A percentile compares a stretch with the other conserved stretches of the same genome.
Evolutionary conservation across 1,140 invertebrate species (phyloP).

Genomic region (Bombyx mori): DNA sequence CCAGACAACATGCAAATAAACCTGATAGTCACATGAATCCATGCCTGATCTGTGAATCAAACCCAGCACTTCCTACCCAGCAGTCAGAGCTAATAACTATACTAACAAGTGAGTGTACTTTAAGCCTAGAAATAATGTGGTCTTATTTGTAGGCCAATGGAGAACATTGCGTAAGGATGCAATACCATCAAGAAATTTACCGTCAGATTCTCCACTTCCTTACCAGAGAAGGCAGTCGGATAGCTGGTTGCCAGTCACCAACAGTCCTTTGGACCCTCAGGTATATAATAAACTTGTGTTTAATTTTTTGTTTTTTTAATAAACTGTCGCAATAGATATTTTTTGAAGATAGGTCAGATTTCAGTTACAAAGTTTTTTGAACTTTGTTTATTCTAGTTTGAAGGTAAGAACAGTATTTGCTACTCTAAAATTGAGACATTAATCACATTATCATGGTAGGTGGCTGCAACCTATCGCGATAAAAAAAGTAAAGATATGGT

Average conservation of each 20-base stretch:
- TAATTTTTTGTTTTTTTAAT: too few species aligned
- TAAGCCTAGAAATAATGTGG: background rate
- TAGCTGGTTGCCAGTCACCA: conserved; percentile 12
- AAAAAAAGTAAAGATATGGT: background rate
- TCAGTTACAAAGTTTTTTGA: too few species aligned
- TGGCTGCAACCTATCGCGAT: background rate
- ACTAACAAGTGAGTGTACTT: too few species aligned
- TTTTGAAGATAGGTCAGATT: too few species aligned
- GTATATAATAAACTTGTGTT: conserved; percentile 15
- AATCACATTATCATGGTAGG: background rate
- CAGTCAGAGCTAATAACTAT: too few species aligned
- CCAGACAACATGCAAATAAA: too few species aligned
- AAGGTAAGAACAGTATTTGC: too few species aligned
- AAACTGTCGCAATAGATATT: too few species aligned
- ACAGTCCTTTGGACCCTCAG: conserved; percentile 25
- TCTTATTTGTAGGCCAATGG: conserved; percentile 50
- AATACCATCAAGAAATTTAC: conserved; percentile 59
- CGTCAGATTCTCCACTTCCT: conserved; percentile 33
- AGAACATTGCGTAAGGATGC: conserved; percentile 59
- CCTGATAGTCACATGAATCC: too few species aligned
- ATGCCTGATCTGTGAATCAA: too few species aligned
- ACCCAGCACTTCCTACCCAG: too few species aligned
- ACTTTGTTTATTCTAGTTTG: too few species aligned
- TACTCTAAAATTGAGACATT: background rate
- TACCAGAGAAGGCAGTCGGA: conserved; percentile 20